Conservation (phyloP, 2,888 invertebrate genomes). For the Thyatira batis region DNA sequence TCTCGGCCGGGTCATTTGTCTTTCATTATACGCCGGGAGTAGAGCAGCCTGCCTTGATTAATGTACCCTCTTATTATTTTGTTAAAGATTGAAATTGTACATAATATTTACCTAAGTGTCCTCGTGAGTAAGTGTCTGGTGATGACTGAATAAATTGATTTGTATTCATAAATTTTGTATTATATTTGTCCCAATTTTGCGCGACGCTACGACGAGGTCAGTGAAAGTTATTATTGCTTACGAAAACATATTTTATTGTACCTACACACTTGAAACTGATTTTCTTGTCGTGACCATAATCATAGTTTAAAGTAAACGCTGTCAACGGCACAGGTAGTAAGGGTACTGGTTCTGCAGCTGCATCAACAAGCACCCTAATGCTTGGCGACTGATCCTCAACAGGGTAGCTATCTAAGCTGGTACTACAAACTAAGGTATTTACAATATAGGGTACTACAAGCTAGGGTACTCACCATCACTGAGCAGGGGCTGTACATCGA, state of each 20-base stretch:
- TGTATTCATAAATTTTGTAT: neutral
- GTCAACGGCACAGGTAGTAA: too few relatives aligned
- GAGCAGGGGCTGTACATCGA: constrained; percentile 60
- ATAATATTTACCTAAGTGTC: constrained; percentile 1
- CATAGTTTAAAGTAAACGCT: too few relatives aligned
- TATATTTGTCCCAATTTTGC: neutral
- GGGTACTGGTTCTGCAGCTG: too few relatives aligned
- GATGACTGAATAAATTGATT: neutral
- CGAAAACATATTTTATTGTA: too few relatives aligned
- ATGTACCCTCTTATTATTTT: constrained; percentile 9
- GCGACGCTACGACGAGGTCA: neutral
- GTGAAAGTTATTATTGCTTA: neutral
- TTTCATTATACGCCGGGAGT: constrained; percentile 8
- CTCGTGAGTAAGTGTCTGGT: neutral
- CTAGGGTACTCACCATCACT: constrained; percentile 56
- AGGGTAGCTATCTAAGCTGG: too few relatives aligned
- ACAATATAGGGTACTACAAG: too few relatives aligned
- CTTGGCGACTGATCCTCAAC: too few relatives aligned
- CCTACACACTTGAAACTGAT: too few relatives aligned
- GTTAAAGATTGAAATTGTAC: constrained; percentile 2
- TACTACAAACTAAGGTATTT: too few relatives aligned
- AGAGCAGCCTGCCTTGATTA: constrained; percentile 4
- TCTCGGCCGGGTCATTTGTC: constrained; percentile 10
- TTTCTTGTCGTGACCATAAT: too few relatives aligned
- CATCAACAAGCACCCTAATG: too few relatives aligned